Conservation (phyloP, 2,113 vertebrate species). For the Dasyornis broadbenti region DNA sequence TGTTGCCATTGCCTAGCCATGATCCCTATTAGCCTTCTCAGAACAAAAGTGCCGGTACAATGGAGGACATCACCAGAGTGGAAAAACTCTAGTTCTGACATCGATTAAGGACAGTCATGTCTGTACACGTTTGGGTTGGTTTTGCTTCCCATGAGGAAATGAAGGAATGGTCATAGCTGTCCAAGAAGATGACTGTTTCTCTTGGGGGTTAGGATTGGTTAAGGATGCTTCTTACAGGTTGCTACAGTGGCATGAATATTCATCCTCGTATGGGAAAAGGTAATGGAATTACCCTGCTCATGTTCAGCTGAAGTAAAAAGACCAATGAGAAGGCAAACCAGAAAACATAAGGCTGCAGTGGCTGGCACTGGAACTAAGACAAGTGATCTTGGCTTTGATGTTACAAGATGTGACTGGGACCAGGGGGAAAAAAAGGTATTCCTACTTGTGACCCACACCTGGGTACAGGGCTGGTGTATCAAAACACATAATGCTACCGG, state of each 20-base stretch:
- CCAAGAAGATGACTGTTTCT: neutral
- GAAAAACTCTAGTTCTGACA: neutral
- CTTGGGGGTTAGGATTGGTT: neutral
- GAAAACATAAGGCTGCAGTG: neutral
- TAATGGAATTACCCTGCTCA: neutral
- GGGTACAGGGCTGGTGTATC: neutral
- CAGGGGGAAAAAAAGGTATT: neutral
- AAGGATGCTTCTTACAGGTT: neutral
- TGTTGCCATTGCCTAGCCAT: neutral
- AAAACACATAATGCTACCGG: neutral
- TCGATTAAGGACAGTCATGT: neutral
- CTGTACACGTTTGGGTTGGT: neutral
- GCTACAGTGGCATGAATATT: neutral
- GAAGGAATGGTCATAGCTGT: neutral
- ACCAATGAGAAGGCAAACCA: neutral
- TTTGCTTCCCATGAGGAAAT: neutral
- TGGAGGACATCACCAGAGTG: neutral
- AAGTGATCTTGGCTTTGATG: neutral
- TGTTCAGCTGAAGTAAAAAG: neutral
- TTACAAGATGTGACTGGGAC: neutral
- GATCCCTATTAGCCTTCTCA: neutral
- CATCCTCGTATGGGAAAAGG: neutral
- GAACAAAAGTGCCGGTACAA: neutral
- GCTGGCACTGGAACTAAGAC: neutral
- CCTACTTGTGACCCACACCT: neutral